A percentile compares a stretch with the other conserved stretches of the same genome.
These are phyloP conservation scores for Crocodylus rhombifer DNA, from an alignment of 2,797 vertebrate species.

Conservation along the genomic window DNA sequence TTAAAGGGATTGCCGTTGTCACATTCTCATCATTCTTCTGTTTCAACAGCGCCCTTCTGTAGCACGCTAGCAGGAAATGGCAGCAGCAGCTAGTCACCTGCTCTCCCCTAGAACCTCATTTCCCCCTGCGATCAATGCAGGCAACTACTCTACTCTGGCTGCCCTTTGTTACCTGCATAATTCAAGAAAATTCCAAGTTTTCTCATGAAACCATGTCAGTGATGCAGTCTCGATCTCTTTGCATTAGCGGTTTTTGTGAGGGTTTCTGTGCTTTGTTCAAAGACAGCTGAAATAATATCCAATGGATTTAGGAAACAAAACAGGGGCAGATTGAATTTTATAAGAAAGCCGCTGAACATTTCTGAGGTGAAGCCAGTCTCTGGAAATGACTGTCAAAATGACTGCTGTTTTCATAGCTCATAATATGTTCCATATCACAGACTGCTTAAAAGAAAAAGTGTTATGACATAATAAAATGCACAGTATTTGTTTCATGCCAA, in stretches of 20 bases:
- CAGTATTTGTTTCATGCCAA: not conserved
- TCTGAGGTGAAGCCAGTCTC: constrained; percentile 30
- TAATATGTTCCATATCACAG: not conserved
- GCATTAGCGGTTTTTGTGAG: not conserved
- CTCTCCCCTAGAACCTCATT: not conserved
- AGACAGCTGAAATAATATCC: constrained; percentile 72
- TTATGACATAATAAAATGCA: not conserved
- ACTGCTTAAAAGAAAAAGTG: not conserved
- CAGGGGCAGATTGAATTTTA: not conserved
- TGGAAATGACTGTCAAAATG: constrained; percentile 58
- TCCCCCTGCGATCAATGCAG: not conserved
- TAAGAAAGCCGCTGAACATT: not conserved
- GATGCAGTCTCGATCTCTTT: constrained; percentile 42
- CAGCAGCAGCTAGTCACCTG: constrained; percentile 12
- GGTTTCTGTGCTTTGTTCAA: constrained; percentile 7
- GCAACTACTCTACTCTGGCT: not conserved
- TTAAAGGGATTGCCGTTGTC: not conserved
- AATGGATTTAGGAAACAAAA: constrained; percentile 54
- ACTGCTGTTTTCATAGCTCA: not conserved
- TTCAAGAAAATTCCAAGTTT: constrained; percentile 25
- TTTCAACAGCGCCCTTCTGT: not conserved
- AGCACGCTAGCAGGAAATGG: not conserved
- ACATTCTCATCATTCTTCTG: not conserved
- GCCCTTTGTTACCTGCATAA: not conserved
- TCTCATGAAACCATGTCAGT: constrained; percentile 53